phyloP scores from a whole-genome alignment of 2,113 vertebrate species.

The Ivindomyrus marchei region DNA sequence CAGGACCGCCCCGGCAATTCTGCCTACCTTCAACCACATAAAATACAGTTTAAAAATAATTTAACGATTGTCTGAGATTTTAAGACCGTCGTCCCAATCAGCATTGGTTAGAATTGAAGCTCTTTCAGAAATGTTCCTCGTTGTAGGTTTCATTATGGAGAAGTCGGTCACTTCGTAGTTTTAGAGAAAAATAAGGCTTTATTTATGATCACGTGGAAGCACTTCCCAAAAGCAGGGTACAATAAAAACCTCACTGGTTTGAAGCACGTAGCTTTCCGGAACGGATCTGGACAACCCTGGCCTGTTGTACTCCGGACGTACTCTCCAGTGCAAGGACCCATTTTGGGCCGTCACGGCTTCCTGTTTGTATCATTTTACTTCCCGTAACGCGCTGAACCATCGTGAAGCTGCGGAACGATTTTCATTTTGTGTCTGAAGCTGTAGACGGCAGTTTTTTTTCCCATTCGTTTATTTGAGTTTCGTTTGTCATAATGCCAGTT shows the following conservation, averaged over 20 bases:
- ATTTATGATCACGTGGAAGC: background rate
- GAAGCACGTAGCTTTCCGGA: background rate
- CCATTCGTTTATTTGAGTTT: background rate
- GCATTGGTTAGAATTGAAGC: background rate
- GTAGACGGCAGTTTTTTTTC: background rate
- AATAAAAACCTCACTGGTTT: background rate
- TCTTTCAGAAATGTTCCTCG: background rate
- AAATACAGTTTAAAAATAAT: background rate
- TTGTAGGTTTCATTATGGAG: background rate
- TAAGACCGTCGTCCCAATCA: background rate
- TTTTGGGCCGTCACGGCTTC: background rate
- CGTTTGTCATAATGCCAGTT: slow-evolving; percentile 54
- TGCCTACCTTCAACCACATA: background rate
- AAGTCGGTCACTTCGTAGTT: background rate
- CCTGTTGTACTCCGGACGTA: background rate
- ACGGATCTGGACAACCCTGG: background rate
- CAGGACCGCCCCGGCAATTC: background rate
- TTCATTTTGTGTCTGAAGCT: background rate
- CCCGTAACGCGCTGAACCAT: background rate
- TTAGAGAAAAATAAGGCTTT: background rate
- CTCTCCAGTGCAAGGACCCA: background rate
- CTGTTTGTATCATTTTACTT: background rate
- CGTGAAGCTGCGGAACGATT: background rate
- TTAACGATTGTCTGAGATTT: background rate
- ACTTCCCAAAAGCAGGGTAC: background rate